These are phyloP conservation scores for Telmatochromis brachygnathus DNA, from an alignment of 2,113 vertebrate species.

Conservation along the genomic window DNA sequence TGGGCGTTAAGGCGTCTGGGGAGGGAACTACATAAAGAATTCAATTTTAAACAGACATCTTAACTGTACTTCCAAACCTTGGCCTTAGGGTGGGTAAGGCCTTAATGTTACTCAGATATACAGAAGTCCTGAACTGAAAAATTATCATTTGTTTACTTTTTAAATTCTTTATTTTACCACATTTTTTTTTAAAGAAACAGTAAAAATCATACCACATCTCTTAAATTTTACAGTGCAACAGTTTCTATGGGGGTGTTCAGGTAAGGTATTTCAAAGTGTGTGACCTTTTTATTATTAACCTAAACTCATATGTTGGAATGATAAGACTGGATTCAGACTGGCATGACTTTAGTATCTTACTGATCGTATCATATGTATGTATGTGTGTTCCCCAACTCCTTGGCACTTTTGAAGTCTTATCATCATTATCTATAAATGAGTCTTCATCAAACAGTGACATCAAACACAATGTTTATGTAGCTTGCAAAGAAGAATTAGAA, in stretches of 20 bases:
- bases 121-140: neutral
- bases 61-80: neutral
- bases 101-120: neutral
- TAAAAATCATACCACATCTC: neutral
- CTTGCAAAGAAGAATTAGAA: neutral
- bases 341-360: neutral
- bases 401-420: neutral
- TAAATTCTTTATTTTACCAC: neutral
- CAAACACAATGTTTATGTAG: neutral
- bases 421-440: neutral
- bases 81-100: neutral
- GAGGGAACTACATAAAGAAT: neutral
- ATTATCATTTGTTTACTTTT: neutral
- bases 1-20: neutral
- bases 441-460: neutral
- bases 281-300: neutral
- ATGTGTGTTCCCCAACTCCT: neutral
- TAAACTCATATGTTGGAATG: conserved; percentile 9
- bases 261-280: conserved; percentile 72
- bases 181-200: neutral
- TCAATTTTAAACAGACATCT: neutral
- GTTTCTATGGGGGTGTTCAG: conserved; percentile 94
- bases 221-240: conserved; percentile 83
- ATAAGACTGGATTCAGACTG: neutral
- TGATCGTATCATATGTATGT: neutral